Evolutionary conservation across 2,797 vertebrate species (phyloP).

Genomic region (Mallotus villosus): DNA sequence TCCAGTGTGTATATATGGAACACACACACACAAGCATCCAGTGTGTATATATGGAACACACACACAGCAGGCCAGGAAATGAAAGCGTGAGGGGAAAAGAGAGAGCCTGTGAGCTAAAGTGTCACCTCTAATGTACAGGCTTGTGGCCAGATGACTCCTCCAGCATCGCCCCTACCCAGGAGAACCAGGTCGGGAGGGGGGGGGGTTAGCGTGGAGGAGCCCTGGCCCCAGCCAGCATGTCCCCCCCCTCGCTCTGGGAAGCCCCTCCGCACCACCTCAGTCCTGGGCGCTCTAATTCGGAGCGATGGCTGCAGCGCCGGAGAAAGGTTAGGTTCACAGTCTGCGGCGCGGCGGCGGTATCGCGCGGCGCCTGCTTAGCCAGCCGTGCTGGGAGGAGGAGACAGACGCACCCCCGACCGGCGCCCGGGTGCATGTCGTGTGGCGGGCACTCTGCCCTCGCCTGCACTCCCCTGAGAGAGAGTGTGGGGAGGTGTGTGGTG

Average conservation of each 20-base stretch:
- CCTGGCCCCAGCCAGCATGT: not conserved
- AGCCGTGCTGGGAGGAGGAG: slow-evolving; percentile 44
- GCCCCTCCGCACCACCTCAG: slow-evolving; percentile 23
- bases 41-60: not conserved
- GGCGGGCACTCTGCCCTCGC: too few relatives aligned
- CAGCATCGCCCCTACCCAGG: slow-evolving; percentile 4
- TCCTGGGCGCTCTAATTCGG: slow-evolving; percentile 38
- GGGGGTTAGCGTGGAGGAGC: slow-evolving; percentile 2
- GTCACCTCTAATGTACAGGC: slow-evolving; percentile 20
- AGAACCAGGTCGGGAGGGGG: slow-evolving; percentile 4
- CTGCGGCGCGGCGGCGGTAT: slow-evolving; percentile 41
- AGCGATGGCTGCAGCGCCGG: slow-evolving; percentile 43
- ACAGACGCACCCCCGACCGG: slow-evolving; percentile 40
- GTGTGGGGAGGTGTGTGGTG: not conserved
- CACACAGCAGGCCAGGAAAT: not conserved
- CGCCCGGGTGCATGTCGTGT: too few relatives aligned
- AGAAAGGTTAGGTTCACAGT: slow-evolving; percentile 55
- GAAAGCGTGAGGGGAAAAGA: not conserved
- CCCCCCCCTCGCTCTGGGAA: not conserved
- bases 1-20: too few relatives aligned
- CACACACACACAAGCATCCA: too few relatives aligned
- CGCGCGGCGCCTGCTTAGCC: slow-evolving; percentile 41
- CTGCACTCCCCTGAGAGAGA: too few relatives aligned
- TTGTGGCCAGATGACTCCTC: slow-evolving; percentile 22
- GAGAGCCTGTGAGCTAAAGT: slow-evolving; percentile 11